Base-by-base conservation (phyloP, 2,797 vertebrate species). In the Falco rusticolus region DNA sequence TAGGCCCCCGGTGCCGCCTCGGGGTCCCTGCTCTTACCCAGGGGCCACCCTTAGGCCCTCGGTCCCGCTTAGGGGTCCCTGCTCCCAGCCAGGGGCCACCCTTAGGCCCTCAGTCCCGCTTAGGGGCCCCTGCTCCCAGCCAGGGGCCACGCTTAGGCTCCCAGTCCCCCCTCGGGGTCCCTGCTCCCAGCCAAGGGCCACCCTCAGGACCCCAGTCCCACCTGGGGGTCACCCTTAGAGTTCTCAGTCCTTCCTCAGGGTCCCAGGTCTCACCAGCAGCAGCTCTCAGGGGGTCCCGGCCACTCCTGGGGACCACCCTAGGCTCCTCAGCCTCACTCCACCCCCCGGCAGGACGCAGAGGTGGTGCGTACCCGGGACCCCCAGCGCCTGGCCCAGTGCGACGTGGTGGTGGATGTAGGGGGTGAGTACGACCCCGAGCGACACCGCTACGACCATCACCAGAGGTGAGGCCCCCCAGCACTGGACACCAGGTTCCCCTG, bases 361-460 rank as follows among this genome's bases (percentile, higher is more conserved):
- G 69, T 94, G 51, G 34, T 99, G 61, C 98, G 99, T 16, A 99
- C 99, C 21, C 98, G 99, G 47, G 98, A 99, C 60, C 97, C 98
- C 1, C 91, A 98, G 31, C 92, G 84, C 79, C 97, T 99, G 91
- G 98, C 98, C 4, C 94, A 96, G 51, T 99, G 99, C n/a, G 99
- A 99, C 12, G 87, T 99, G 17, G 99, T 99, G 51, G 99, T 99
- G 68, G 99, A 99, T 1, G 99, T 99, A 33, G 99, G 99, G 33
- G 99, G 99, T 54, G 99, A 98, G 86, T 99, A 99, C 64, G 98
- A 99, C 95, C 98, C 99, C 7, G 95, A 97, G 93, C 98, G 75
- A 51, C 99, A 99, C 87, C 99, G 98, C 75, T 99, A 99, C 28
- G 99, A 99, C 93, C 99, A 99, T 95, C 99, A 99, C 97, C 99